Conservation (phyloP, 2,888 invertebrate genomes). For the Chaetogeoica ovagalla region DNA sequence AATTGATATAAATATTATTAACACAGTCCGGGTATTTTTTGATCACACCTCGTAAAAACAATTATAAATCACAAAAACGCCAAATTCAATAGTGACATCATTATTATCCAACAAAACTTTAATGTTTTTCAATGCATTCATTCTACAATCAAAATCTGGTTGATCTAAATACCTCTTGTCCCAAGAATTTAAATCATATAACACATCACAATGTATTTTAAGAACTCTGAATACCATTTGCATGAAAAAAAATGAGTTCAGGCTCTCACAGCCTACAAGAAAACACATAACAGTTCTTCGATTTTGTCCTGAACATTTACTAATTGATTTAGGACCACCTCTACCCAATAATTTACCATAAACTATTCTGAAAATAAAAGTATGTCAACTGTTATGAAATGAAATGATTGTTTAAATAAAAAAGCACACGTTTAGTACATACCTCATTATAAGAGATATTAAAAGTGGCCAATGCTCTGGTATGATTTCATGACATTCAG, state of each 20-base stretch:
- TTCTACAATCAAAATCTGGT: constrained; percentile 82
- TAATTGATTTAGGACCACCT: constrained; percentile 52
- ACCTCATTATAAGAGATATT: constrained; percentile 73
- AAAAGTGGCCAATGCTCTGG: constrained; percentile 76
- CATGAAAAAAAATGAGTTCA: constrained; percentile 80
- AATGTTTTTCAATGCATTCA: constrained; percentile 76
- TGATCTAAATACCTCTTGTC: constrained; percentile 89
- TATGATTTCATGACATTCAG: constrained; percentile 69
- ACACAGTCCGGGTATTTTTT: too few relatives aligned
- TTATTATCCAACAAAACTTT: constrained; percentile 62
- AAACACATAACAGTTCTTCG: constrained; percentile 77
- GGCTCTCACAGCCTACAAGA: constrained; percentile 79
- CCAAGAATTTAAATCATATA: constrained; percentile 75
- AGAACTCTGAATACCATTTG: constrained; percentile 80
- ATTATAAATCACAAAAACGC: constrained; percentile 74
- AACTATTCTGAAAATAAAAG: constrained; percentile 65
- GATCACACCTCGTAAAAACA: too few relatives aligned
- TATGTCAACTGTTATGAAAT: background rate
- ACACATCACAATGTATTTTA: constrained; percentile 50
- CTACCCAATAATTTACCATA: constrained; percentile 81
- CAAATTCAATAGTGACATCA: constrained; percentile 67
- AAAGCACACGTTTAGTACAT: constrained; percentile 26
- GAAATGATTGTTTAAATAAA: background rate
- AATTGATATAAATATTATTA: too few relatives aligned
- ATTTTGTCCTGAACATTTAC: constrained; percentile 63